Percentiles rank a stretch among this genome's conserved stretches.
Conservation (phyloP, 2,797 vertebrate species). For the Melanotaenia boesemani region DNA sequence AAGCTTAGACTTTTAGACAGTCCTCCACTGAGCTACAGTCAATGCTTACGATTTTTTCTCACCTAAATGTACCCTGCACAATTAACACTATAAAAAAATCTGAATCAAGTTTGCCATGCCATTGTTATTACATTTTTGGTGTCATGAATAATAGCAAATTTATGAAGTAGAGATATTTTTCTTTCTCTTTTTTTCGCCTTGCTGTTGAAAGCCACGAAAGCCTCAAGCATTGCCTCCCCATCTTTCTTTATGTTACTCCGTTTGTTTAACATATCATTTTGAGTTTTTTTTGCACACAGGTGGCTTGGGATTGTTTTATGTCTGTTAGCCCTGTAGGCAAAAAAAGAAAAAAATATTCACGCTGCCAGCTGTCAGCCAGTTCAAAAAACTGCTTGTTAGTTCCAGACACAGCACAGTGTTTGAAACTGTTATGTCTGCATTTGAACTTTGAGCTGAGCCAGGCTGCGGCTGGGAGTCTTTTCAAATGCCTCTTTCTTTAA, state of each 20-base stretch:
- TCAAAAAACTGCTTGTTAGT: not conserved
- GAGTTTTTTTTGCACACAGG: not conserved
- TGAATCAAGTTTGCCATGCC: not conserved
- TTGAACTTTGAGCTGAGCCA: conserved; percentile 6
- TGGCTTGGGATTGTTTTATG: not conserved
- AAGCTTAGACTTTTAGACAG: conserved; percentile 8
- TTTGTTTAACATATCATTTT: not conserved
- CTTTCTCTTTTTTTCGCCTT: not conserved
- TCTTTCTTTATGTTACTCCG: no score
- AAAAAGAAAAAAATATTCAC: conserved; percentile 1
- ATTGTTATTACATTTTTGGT: not conserved
- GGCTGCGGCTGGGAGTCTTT: not conserved
- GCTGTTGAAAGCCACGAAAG: not conserved
- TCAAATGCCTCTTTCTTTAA: not conserved
- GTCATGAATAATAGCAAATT: not conserved
- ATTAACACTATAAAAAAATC: not conserved
- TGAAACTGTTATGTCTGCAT: conserved; percentile 2
- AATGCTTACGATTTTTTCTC: not conserved
- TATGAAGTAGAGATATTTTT: not conserved
- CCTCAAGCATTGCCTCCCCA: not conserved
- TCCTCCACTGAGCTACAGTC: conserved; percentile 3
- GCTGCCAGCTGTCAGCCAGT: not conserved
- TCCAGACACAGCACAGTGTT: not conserved
- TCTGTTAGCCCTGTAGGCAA: not conserved
- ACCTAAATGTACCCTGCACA: not conserved